Conservation (phyloP, 2,113 vertebrate genomes). For the Pleuronectes platessa region DNA sequence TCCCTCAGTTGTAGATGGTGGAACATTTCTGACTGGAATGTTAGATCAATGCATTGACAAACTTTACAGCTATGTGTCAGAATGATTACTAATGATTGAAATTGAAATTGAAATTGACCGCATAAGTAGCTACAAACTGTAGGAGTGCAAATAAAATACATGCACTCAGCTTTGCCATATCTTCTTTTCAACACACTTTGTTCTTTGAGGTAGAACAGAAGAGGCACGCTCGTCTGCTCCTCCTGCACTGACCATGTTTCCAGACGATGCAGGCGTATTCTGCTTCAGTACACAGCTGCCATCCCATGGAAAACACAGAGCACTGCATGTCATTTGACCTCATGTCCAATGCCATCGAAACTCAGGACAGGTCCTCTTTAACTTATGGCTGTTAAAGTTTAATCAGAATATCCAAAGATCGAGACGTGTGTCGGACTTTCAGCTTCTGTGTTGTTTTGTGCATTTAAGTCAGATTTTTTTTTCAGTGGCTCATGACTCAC, state of each 20-base stretch:
- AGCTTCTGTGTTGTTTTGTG: too few species aligned
- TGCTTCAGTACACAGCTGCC: slow-evolving; percentile 72
- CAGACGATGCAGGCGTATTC: slow-evolving; percentile 10
- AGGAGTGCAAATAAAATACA: not conserved
- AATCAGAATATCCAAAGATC: too few species aligned
- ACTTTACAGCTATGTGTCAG: not conserved
- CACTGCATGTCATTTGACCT: slow-evolving; percentile 59
- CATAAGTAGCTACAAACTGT: not conserved
- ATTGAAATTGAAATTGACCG: too few species aligned
- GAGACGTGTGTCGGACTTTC: too few species aligned
- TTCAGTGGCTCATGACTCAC: too few species aligned
- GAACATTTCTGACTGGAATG: not conserved
- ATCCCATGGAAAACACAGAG: slow-evolving; percentile 67
- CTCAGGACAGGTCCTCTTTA: not conserved
- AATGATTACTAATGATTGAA: not conserved
- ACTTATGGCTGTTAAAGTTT: too few species aligned
- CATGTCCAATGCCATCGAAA: not conserved
- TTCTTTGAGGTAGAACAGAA: not conserved
- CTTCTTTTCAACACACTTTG: not conserved
- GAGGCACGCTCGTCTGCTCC: not conserved
- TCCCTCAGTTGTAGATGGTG: not conserved
- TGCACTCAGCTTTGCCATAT: not conserved
- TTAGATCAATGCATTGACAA: not conserved
- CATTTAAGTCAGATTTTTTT: too few species aligned
- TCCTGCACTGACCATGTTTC: slow-evolving; percentile 25